Base-by-base conservation (phyloP, 35 echinoderm and acorn worm genomes). In the Diadema setosum region DNA sequence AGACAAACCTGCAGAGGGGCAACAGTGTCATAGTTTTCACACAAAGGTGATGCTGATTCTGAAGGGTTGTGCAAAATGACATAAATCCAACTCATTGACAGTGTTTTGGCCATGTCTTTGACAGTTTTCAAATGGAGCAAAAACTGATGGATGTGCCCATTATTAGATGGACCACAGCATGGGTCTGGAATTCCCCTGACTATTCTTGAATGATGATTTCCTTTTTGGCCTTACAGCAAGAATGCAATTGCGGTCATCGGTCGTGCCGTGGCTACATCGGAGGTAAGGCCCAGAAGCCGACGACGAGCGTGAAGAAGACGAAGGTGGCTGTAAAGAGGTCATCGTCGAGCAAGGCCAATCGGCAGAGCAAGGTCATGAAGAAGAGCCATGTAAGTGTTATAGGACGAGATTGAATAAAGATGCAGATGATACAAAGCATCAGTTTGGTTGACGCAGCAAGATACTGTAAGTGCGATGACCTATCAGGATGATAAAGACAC, bases 191-290 rank as follows among this genome's bases (percentile, higher is more conserved):
- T 57, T 57, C 12, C 52, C 52, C 52, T 14, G 12, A 12, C 12
- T 14, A 21, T 14, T 57, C 12, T 57, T 21, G 21, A 57, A 21
- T 57, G 52, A 12, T 14, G 52, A 14, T 57, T 14, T 57, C 52
- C 12, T 14, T 21, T 57, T 57, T 57, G 52, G 4, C 31, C 12
- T 63, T 58, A 46, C 86, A 98, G 96, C 96, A 98, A 98, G 86
- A 89, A 70, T 98, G 96, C 56, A 86, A 83, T 67, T 98, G 96
- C 49, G 90, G 93, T 17, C 87, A 81, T 32, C 36, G 45, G 39
- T 73, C 85, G 8, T 98, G 96, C 56, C 49, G 96, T 16, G 92
- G 96, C 3, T 94, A 85, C 55, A 98, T 98, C 20, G 96, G 87
- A 0, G 96, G 96, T 34, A 86, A 81, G 39, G 83, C 83, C 7